phyloP scores from a whole-genome alignment of 2,888 invertebrate species.

The Mythimna loreyi region DNA sequence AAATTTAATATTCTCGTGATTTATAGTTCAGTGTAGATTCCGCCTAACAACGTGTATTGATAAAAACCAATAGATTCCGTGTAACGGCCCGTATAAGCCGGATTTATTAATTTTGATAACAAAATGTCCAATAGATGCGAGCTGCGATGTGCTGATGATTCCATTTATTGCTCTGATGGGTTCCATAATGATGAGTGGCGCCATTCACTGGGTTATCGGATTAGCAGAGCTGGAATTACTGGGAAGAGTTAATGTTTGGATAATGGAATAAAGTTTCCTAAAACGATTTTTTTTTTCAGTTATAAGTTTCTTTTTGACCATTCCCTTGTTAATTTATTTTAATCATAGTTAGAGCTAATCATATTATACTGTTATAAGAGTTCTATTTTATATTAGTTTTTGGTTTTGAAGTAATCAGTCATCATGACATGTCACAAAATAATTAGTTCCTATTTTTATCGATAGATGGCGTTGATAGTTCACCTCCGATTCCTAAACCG shows the following conservation, averaged over 20 bases:
- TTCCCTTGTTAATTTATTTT: no score
- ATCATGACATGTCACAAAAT: no score
- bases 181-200: constrained; percentile 33
- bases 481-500: no score
- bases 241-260: constrained; percentile 31
- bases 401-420: no score
- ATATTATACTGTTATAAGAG: no score
- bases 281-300: background rate
- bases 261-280: background rate
- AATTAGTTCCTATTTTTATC: no score
- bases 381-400: no score
- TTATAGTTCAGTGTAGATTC: constrained; percentile 10
- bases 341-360: no score
- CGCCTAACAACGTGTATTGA: constrained; percentile 33
- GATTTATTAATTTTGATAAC: constrained; percentile 53
- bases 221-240: constrained; percentile 2
- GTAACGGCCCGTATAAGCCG: constrained; percentile 35
- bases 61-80: constrained; percentile 39
- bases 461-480: no score
- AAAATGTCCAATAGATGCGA: constrained; percentile 35
- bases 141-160: constrained; percentile 42
- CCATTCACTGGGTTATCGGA: constrained; percentile 36
- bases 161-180: constrained; percentile 42
- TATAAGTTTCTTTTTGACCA: no score
- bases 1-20: background rate